A percentile compares a stretch with the other conserved stretches of the same genome.
phyloP scores from a whole-genome alignment of 2,797 vertebrate genomes.

The Linurgus olivaceus region DNA sequence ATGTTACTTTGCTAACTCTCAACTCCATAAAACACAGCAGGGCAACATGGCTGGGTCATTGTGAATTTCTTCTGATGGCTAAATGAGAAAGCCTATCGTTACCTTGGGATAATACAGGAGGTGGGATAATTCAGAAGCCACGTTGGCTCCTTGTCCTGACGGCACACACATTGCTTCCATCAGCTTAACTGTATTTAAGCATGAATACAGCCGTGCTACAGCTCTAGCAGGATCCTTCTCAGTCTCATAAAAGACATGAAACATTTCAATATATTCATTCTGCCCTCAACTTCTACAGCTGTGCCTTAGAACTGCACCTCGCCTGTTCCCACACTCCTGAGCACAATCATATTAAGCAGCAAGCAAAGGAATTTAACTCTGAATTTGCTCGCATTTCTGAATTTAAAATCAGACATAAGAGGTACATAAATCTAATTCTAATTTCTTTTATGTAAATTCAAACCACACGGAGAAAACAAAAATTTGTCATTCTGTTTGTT shows the following conservation, averaged over 20 bases:
- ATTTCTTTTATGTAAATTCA: conserved; percentile 57
- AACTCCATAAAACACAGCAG: conserved; percentile 35
- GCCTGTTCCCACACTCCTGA: not conserved
- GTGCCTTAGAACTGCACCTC: not conserved
- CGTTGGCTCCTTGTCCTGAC: not conserved
- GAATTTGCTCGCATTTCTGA: conserved; percentile 48
- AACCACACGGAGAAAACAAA: not conserved
- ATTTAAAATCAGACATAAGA: conserved; percentile 17
- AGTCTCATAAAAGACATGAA: conserved; percentile 9
- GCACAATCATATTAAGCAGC: not conserved
- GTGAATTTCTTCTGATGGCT: conserved; percentile 5
- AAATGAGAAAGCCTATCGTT: conserved; percentile 26
- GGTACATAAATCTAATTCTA: conserved; percentile 42
- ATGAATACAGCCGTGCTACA: not conserved
- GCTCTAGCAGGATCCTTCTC: not conserved
- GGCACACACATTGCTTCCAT: not conserved
- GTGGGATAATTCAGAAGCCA: not conserved
- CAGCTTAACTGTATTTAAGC: not conserved
- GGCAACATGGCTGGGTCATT: not conserved
- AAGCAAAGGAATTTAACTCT: not conserved
- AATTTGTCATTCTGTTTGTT: not conserved
- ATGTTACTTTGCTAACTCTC: conserved; percentile 4
- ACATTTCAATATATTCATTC: not conserved
- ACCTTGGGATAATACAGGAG: not conserved
- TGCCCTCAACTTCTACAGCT: not conserved